Evolutionary conservation across 2,113 vertebrate genomes (phyloP), one percentile per base, ranked within the genome.

Genomic region (Suncus etruscus): DNA sequence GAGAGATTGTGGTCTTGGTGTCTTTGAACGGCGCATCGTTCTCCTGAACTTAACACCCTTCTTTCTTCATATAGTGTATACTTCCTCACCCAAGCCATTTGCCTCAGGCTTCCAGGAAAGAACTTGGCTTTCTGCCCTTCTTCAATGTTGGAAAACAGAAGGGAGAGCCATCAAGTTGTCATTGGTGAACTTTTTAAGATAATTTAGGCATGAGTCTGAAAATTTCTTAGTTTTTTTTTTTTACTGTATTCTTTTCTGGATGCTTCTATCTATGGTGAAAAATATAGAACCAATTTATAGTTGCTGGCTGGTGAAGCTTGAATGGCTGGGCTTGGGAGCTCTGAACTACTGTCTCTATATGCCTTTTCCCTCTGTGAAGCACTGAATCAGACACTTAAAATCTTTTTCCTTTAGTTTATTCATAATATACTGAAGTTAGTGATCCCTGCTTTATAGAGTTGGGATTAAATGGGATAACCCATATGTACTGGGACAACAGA

Each of bases 141-240:
- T 69, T 69, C 18, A 73, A n/a, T 12, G 70, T 22, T 75, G 45
- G 63, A 83, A 89, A 95, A 76, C 11, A 86, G 25, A 91, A 11
- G 3, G 16, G 29, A 81, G 54, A 88, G 20, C 5, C 32, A 48
- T 93, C 1, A n/a, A 76, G 45, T 74, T 90, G 32, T 72, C 69
- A 12, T 0, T n/a, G n/a, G 39, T 82, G 78, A 83, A 22, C 4
- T 58, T 47, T 61, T 45, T 83, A 84, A 50, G 72, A 69, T 74
- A 79, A 87, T 47, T 85, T 70, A 87, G 61, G 91, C 1, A 48
- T 32, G 25, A 94, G 76, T 24, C 45, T 90, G 14, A 11, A n/a
- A 50, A 66, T 31, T 39, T 39, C 39, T 39, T 31, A 63, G 9
- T 2, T 24, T 74, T 2, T 39, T 24, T 65, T 89, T 84, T n/a